Base-by-base conservation (phyloP, 2,888 invertebrate genomes). In the Phyllotreta cruciferae region DNA sequence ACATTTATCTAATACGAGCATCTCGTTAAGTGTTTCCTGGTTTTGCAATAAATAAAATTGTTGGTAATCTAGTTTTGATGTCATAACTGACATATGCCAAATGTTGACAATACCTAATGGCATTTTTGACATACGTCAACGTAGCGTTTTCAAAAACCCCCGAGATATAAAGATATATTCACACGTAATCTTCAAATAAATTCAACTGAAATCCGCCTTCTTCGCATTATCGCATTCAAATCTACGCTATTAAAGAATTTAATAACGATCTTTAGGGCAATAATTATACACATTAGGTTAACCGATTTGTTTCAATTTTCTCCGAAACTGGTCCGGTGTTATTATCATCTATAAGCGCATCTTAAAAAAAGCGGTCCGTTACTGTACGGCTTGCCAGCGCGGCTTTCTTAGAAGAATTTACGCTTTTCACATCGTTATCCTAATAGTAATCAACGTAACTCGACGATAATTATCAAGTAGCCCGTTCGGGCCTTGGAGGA, bases 291-390 rank as follows among this genome's bases (percentile, higher is more conserved):
- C 42, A 8, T 41, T 24, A 34, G 6, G 42, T 6, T n/a, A 42
- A 11, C 39, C 53, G 42, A 54, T 54, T 54, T 54, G 42, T 54
- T 54, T 54, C 42, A 54, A 54, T 54, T 54, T 54, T 42, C 54
- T 54, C 41, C 54, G 24, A 41, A 54, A 52, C 52, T 37, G 52
- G 52, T 52, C 38, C 11, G 11, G 34, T 35, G 34, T 47, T 47
- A 50, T 50, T 50, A 35, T 34, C 10, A 3, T 41, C 41, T 41
- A 9, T 41, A 10, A 41, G 9, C 41, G 10, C 4, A 41, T 5
- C 1, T 5, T 9, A 52, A 52, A 52, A 52, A 52, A 52, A 52
- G 35, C 10, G 9, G 36, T n/a, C 50, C 50, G 50, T 36, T 50
- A 52, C 10, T 36, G 11, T 37, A 1, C 37, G n/a, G 8, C 13